These are phyloP conservation scores for Patella ulyssiponensis DNA, from an alignment of 2,888 invertebrate genomes.

Conservation along the genomic window DNA sequence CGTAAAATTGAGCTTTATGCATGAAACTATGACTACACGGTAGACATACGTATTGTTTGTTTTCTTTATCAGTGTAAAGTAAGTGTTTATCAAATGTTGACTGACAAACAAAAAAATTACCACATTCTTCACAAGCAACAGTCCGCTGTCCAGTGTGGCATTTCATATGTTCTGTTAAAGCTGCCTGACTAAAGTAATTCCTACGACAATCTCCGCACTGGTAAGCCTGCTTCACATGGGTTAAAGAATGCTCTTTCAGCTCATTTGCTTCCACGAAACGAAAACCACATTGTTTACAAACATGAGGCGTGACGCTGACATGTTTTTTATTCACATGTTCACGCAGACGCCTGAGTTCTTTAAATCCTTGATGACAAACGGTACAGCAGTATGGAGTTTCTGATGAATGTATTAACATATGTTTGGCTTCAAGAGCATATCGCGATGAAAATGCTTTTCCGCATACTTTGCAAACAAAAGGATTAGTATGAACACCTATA, in stretches of 20 bases:
- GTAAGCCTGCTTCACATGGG: background rate
- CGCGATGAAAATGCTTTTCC: background rate
- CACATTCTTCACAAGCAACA: conserved; percentile 2
- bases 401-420: conserved; percentile 49
- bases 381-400: conserved; percentile 90
- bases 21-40: conserved; percentile 2
- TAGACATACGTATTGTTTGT: background rate
- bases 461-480: background rate
- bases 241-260: background rate
- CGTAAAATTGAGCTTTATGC: background rate
- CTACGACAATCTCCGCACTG: background rate
- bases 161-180: conserved; percentile 4
- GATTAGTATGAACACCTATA: background rate
- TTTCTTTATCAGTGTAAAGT: conserved; percentile 12
- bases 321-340: conserved; percentile 7
- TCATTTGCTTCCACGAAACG: background rate
- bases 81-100: conserved; percentile 4
- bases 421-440: background rate
- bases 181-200: background rate
- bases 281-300: background rate
- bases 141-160: background rate
- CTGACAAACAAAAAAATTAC: conserved; percentile 2
- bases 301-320: background rate
- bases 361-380: conserved; percentile 91
- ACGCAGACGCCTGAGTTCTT: conserved; percentile 67